Conservation (phyloP, 2,797 vertebrate species). For the Eutrigla gurnardus region DNA sequence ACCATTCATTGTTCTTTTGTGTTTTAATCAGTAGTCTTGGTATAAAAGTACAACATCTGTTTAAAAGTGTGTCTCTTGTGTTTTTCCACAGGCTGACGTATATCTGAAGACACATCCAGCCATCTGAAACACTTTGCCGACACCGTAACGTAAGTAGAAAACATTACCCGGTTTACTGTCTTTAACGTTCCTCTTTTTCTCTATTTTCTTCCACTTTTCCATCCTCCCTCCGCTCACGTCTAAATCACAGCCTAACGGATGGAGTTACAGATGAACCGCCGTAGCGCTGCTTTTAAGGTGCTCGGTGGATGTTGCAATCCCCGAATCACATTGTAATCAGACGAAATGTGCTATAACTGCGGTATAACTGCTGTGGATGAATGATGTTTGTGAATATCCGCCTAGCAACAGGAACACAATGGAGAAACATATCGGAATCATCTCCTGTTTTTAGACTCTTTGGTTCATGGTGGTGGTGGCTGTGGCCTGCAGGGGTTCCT, state of each 20-base stretch:
- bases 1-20: not conserved
- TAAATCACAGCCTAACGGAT: not conserved
- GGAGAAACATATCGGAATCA: too few relatives aligned
- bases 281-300: too few relatives aligned
- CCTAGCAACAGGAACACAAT: not conserved
- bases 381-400: not conserved
- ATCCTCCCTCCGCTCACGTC: not conserved
- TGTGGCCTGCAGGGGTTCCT: too few relatives aligned
- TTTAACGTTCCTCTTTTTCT: not conserved
- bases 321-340: not conserved
- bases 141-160: slow-evolving; percentile 43
- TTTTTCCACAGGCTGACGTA: slow-evolving; percentile 31
- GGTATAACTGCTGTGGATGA: not conserved
- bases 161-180: not conserved
- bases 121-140: not conserved
- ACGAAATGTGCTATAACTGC: not conserved
- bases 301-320: not conserved
- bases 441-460: too few relatives aligned
- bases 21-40: not conserved
- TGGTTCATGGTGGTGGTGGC: too few relatives aligned
- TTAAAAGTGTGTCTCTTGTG: slow-evolving; percentile 6
- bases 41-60: not conserved
- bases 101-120: slow-evolving; percentile 31
- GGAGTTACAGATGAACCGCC: not conserved
- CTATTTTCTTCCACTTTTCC: not conserved